Percentiles rank a stretch among this genome's conserved stretches.
Conservation (phyloP, 2,888 invertebrate genomes). For the Congeria kusceri region DNA sequence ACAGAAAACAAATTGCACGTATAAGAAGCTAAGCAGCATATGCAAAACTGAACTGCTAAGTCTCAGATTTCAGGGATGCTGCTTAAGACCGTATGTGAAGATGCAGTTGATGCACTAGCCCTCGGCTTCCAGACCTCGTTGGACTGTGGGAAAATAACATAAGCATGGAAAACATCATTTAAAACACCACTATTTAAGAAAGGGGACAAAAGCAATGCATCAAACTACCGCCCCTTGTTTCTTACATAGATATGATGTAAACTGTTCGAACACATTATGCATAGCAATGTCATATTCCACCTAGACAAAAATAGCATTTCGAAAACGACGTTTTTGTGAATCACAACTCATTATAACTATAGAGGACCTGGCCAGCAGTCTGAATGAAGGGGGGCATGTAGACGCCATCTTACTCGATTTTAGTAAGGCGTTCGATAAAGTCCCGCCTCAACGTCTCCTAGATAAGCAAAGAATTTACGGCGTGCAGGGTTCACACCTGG, state of each 20-base stretch:
- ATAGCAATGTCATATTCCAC: background rate
- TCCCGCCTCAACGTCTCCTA: background rate
- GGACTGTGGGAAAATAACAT: background rate
- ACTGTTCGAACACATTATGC: background rate
- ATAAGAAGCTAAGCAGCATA: too few species aligned
- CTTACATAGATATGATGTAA: background rate
- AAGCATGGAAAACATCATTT: background rate
- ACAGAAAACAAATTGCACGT: too few species aligned
- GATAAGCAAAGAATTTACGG: background rate
- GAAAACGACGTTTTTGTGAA: background rate
- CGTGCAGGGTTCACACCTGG: background rate
- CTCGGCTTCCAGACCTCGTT: background rate
- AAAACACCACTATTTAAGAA: background rate
- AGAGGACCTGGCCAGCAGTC: background rate
- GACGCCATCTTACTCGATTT: background rate
- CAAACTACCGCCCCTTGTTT: background rate
- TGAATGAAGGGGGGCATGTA: background rate
- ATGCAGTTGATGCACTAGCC: background rate
- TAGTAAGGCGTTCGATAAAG: background rate
- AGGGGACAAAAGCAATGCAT: background rate
- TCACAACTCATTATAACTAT: background rate
- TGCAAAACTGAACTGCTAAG: too few species aligned
- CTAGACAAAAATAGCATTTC: background rate
- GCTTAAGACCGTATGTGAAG: background rate
- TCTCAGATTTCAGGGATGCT: background rate